A percentile compares a stretch with the other conserved stretches of the same genome.
These are phyloP conservation scores for Macrosiphum euphorbiae DNA, from an alignment of 2,888 invertebrate species.

Conservation along the genomic window DNA sequence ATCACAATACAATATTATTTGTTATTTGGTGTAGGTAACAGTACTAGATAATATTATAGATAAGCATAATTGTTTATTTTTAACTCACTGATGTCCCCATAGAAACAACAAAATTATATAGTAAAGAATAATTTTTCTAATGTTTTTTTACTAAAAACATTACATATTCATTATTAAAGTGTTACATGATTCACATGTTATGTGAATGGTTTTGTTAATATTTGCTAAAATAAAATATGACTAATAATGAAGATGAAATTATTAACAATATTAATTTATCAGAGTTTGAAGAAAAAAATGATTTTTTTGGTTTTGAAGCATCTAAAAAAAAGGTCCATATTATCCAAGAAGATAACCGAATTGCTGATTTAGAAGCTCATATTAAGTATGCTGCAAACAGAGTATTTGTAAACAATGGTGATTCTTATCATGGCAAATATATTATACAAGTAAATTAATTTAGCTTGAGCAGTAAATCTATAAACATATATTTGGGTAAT, in stretches of 20 bases:
- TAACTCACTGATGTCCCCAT: background rate
- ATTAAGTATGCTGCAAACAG: slow-evolving; percentile 45
- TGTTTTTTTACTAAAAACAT: background rate
- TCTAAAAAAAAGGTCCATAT: slow-evolving; percentile 52
- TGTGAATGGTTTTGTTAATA: background rate
- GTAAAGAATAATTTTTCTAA: background rate
- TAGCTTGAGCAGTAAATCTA: background rate
- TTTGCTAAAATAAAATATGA: slow-evolving; percentile 44
- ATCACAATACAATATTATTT: slow-evolving; percentile 13
- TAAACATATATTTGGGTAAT: background rate
- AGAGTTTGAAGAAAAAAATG: slow-evolving; percentile 28
- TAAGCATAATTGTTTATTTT: background rate
- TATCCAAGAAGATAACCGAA: slow-evolving; percentile 45
- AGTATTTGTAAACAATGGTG: slow-evolving; percentile 56
- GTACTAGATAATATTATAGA: background rate
- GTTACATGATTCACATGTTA: background rate
- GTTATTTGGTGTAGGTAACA: background rate
- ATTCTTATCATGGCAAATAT: slow-evolving; percentile 61
- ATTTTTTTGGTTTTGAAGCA: slow-evolving; percentile 62
- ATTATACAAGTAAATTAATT: slow-evolving; percentile 50
- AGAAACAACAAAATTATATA: slow-evolving; percentile 42
- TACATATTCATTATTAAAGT: background rate
- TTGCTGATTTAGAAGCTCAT: slow-evolving; percentile 44
- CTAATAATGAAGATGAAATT: slow-evolving; percentile 41
- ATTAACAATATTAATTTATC: slow-evolving; percentile 27